These are phyloP conservation scores for Chrysotoxum bicinctum DNA, from an alignment of 2,888 invertebrate species.

Conservation along the genomic window DNA sequence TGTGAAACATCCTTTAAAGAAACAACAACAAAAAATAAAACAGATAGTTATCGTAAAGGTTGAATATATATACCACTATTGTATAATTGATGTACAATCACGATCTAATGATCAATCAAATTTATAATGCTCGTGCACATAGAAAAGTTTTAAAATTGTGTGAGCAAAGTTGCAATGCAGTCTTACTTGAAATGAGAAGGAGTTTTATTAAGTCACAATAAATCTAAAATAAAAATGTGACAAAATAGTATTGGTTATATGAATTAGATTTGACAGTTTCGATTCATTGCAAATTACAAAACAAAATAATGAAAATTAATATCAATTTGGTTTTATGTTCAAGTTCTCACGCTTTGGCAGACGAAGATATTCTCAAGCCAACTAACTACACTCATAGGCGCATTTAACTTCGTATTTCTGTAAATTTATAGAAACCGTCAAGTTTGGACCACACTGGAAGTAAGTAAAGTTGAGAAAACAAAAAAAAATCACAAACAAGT, in stretches of 20 bases:
- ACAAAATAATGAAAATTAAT: neutral
- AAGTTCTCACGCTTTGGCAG: too few relatives aligned
- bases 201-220: neutral
- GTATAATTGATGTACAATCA: neutral
- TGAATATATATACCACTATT: neutral
- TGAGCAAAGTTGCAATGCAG: neutral
- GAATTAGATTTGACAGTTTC: neutral
- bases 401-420: too few relatives aligned
- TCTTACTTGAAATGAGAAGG: neutral
- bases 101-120: slow-evolving; percentile 1
- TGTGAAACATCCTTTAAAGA: slow-evolving; percentile 10
- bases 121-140: neutral
- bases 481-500: too few relatives aligned
- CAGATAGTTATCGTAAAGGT: neutral
- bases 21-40: neutral
- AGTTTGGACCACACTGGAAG: too few relatives aligned
- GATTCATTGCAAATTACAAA: neutral
- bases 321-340: too few relatives aligned
- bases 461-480: too few relatives aligned
- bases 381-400: too few relatives aligned
- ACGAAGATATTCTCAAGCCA: too few relatives aligned
- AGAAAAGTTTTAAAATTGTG: neutral
- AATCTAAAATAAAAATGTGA: neutral
- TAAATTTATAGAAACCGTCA: too few relatives aligned
- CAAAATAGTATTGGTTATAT: neutral